These are phyloP conservation scores for Nasonovia ribisnigri DNA, from an alignment of 2,888 invertebrate species.

Conservation along the genomic window DNA sequence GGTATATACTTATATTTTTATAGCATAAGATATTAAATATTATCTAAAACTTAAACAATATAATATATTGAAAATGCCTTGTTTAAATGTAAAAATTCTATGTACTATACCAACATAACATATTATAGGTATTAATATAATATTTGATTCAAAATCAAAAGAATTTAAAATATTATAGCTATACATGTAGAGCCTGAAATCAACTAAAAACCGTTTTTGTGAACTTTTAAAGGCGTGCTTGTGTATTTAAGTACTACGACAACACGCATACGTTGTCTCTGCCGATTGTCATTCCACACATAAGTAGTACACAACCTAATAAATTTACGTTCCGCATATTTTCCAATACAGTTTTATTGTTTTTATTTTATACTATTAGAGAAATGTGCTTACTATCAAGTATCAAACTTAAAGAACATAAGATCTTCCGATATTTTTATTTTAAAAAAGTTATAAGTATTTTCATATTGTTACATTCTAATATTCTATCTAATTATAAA, in stretches of 20 bases:
- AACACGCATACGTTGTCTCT: neutral
- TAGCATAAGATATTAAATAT: neutral
- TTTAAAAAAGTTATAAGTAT: neutral
- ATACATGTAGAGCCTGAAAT: neutral
- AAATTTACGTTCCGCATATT: neutral
- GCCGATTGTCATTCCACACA: neutral
- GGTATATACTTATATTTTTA: too few relatives aligned
- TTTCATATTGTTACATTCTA: neutral
- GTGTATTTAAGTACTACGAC: neutral
- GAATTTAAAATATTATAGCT: neutral
- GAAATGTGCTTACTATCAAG: neutral
- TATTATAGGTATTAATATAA: neutral
- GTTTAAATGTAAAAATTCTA: neutral
- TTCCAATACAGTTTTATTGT: neutral
- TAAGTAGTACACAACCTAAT: too few relatives aligned
- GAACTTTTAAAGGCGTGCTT: neutral
- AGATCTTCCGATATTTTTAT: neutral
- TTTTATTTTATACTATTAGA: neutral
- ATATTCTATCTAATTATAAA: neutral
- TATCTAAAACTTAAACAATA: neutral
- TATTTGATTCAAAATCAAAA: neutral
- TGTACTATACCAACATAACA: neutral
- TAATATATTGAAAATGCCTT: neutral
- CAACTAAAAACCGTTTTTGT: neutral
- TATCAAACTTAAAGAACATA: neutral